Conservation (phyloP, 2,888 invertebrate species). For the Brenthis ino region DNA sequence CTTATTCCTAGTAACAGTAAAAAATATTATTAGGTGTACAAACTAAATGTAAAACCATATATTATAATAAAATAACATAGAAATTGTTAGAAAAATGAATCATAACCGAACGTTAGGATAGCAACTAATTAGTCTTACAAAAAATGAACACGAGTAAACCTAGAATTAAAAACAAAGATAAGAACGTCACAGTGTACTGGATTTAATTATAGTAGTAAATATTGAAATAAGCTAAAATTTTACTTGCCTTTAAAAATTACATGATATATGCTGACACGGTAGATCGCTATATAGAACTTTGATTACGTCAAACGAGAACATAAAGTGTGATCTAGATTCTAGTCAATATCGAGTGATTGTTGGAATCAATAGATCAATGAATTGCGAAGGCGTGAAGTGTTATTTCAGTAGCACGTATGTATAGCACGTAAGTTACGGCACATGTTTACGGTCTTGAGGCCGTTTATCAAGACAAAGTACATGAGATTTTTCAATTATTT, state of each 20-base stretch:
- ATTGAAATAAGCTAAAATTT: conserved; percentile 18
- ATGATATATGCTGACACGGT: conserved; percentile 10
- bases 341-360: conserved; percentile 27
- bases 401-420: conserved; percentile 37
- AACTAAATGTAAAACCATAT: no score
- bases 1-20: no score
- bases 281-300: conserved; percentile 7
- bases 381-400: conserved; percentile 28
- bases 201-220: conserved; percentile 24
- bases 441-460: conserved; percentile 33
- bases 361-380: conserved; percentile 32
- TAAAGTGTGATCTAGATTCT: conserved; percentile 24
- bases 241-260: conserved; percentile 12
- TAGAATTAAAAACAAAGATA: conserved; percentile 28
- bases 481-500: conserved; percentile 17
- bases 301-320: conserved; percentile 36
- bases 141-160: conserved; percentile 14
- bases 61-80: no score
- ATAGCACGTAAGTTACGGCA: conserved; percentile 23
- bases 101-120: conserved; percentile 2
- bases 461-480: conserved; percentile 30
- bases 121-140: not conserved
- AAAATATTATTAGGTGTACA: no score
- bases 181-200: conserved; percentile 26
- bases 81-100: no score